These are phyloP conservation scores for Babyrousa celebensis DNA, from an alignment of 2,797 vertebrate genomes.

Conservation along the genomic window DNA sequence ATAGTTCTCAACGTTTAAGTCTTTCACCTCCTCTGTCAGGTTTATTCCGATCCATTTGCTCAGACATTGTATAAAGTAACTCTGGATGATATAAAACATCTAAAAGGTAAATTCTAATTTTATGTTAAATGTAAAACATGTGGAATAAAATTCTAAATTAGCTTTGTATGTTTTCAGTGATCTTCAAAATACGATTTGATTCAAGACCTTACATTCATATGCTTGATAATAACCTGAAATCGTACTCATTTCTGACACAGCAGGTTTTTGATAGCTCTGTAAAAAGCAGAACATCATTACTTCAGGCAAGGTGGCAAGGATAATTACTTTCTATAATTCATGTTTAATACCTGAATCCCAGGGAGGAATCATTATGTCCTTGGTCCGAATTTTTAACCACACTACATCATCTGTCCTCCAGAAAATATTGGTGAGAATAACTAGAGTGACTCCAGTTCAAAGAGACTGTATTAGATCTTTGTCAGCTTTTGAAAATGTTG, in stretches of 20 bases:
- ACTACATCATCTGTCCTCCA: conserved; percentile 52
- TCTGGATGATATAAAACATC: neutral
- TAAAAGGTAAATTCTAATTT: neutral
- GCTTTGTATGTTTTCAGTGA: conserved; percentile 72
- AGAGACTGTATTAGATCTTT: conserved; percentile 67
- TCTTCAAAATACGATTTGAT: conserved; percentile 86
- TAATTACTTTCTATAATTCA: conserved; percentile 95
- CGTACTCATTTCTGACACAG: conserved; percentile 94
- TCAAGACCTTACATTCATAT: conserved; percentile 82
- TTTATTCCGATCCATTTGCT: neutral
- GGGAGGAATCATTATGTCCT: conserved; percentile 91
- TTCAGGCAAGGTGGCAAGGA: conserved; percentile 96
- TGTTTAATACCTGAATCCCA: conserved; percentile 95
- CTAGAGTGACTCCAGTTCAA: conserved; percentile 73
- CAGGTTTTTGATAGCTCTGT: conserved; percentile 93
- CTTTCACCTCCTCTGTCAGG: too few relatives aligned
- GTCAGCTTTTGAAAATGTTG: conserved; percentile 68
- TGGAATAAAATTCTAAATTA: conserved; percentile 50
- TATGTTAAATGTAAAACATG: neutral
- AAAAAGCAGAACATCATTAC: conserved; percentile 94
- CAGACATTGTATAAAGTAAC: neutral
- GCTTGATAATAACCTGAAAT: conserved; percentile 91
- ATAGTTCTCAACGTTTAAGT: too few relatives aligned
- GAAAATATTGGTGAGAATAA: conserved; percentile 85
- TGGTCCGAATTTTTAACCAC: conserved; percentile 89